Conservation (phyloP, 2,113 vertebrate genomes). For the Hepsetus odoe region DNA sequence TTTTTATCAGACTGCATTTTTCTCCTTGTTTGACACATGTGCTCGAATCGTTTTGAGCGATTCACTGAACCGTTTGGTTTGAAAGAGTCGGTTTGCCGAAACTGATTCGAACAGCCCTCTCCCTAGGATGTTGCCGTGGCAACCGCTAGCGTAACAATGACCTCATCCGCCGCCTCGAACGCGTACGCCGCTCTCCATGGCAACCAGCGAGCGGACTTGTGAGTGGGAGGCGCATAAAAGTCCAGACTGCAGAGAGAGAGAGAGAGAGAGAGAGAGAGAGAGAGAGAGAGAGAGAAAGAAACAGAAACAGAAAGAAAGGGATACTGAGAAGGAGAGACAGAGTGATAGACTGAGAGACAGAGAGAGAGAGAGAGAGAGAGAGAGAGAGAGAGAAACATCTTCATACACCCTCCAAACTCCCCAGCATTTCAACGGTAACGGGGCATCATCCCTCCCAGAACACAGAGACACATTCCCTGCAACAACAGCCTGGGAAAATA, state of each 20-base stretch:
- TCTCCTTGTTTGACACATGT: too few relatives aligned
- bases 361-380: too few relatives aligned
- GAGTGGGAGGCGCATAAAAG: not conserved
- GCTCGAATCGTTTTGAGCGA: not conserved
- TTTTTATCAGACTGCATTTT: too few relatives aligned
- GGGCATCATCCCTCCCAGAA: too few relatives aligned
- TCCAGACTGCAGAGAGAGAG: not conserved
- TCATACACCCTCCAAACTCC: too few relatives aligned
- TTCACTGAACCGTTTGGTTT: not conserved
- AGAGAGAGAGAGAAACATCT: not conserved
- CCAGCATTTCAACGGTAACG: too few relatives aligned
- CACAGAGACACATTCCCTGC: not conserved
- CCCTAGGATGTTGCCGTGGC: conserved; percentile 73
- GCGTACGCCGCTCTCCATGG: conserved; percentile 73
- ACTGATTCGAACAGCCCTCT: conserved; percentile 62
- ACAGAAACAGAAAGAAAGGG: too few relatives aligned
- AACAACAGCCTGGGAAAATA: conserved; percentile 9
- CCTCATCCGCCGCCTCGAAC: conserved; percentile 69
- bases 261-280: too few relatives aligned
- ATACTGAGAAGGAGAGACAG: too few relatives aligned
- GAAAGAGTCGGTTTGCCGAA: not conserved
- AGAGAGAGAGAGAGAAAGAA: too few relatives aligned
- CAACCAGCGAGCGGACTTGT: conserved; percentile 70
- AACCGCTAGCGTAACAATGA: conserved; percentile 79
- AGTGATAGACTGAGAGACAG: too few relatives aligned